Conservation (phyloP, 2,113 vertebrate species). For the Holacanthus passer region DNA sequence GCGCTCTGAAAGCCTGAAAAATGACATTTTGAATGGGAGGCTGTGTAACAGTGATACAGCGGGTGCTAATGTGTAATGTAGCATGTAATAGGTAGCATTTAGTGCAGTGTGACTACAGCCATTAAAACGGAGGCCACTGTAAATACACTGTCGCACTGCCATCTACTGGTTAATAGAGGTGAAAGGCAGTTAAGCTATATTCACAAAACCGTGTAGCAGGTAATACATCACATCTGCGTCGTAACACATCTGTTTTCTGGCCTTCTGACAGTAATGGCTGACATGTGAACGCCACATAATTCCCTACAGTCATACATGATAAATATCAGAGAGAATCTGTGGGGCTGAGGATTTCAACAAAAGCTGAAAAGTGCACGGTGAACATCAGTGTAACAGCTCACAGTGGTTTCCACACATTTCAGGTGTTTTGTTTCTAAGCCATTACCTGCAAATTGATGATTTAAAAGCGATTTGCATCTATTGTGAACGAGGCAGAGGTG, state of each 20-base stretch:
- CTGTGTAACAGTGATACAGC: constrained; percentile 68
- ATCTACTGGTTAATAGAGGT: constrained; percentile 66
- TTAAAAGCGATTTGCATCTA: constrained; percentile 26
- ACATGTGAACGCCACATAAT: constrained; percentile 21
- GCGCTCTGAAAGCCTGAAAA: constrained; percentile 60
- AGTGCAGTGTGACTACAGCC: constrained; percentile 63
- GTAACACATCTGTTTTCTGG: constrained; percentile 21
- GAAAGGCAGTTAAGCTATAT: constrained; percentile 3
- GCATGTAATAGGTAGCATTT: constrained; percentile 75
- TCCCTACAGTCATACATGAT: neutral
- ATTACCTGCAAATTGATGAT: constrained; percentile 26
- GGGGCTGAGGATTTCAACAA: constrained; percentile 9
- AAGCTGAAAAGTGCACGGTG: constrained; percentile 1
- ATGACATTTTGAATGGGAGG: constrained; percentile 64
- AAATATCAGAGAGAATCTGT: constrained; percentile 3
- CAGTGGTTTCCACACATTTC: constrained; percentile 8
- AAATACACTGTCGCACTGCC: constrained; percentile 64
- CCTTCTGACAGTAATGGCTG: constrained; percentile 31
- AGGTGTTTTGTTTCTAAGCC: constrained; percentile 16
- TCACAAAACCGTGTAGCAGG: constrained; percentile 12
- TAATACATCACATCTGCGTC: constrained; percentile 9
- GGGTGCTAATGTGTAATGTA: constrained; percentile 74
- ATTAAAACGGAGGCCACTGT: constrained; percentile 32
- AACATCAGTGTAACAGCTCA: constrained; percentile 18
- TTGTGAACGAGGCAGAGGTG: constrained; percentile 10